Base-by-base conservation (phyloP, 2,797 vertebrate species). In the Gallinago nigripennis region DNA sequence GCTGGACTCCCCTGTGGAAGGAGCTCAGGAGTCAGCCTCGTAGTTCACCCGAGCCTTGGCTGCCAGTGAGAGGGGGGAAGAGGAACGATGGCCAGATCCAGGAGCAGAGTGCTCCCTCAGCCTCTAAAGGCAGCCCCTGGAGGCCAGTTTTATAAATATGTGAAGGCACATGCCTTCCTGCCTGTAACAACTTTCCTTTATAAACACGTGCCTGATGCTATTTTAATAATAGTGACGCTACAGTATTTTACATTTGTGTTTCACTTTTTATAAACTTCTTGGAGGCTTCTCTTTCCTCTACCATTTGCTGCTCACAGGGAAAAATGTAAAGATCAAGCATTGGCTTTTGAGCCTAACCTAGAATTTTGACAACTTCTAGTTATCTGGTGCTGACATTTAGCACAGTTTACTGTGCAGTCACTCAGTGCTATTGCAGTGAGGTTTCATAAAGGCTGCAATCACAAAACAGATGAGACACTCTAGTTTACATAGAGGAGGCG, bases 401-500 rank as follows among this genome's bases (percentile, higher is more conserved):
- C 90, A 88, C 33, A 69, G 56, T 93, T 92, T 73, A 61, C 63
- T 72, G 50, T 2, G 11, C 51, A 80, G 61, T 65, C 69, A 69
- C 27, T 25, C 64, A 45, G 39, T 48, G 33, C 35, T 90, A 8
- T 78, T 92, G 69, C 0, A 0, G 43, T 3, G 6, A 68, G 79
- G 68, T 90, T 93, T 95, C 83, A 31, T 66, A 56, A 86, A 94
- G 80, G 20, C 68, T 92, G 78, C 31, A 70, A 24, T 90, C 94
- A 48, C 86, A 77, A 89, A 95, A 93, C 48, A 71, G 33, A 77
- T 75, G 78, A 80, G 60, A 70, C 57, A 6, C 51, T 65, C n/a
- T 31, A 50, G 43, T 57, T 97, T 87, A 89, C 1, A 4, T 45
- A 90, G 84, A 82, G 50, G 43, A 69, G 81, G 56, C 3, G 16